Conservation (phyloP, 2,888 invertebrate species). For the Metopia argyrocephala region DNA sequence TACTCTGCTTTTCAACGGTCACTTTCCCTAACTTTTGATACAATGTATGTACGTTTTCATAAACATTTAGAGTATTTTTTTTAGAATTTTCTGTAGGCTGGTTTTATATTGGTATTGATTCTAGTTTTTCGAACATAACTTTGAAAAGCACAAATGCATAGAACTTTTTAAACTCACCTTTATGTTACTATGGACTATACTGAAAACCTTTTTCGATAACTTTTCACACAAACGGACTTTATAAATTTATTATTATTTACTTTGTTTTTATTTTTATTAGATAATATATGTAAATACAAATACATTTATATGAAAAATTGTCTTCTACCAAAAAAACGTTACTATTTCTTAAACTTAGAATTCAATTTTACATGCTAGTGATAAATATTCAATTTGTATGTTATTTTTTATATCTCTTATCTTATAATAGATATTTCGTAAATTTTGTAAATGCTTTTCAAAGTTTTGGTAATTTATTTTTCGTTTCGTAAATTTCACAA, state of each 20-base stretch:
- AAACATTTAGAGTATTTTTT: too few relatives aligned
- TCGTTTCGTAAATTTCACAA: slow-evolving; percentile 52
- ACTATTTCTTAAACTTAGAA: slow-evolving; percentile 29
- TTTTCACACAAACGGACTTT: slow-evolving; percentile 56
- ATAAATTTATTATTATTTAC: slow-evolving; percentile 23
- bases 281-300: slow-evolving; percentile 31
- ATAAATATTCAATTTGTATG: slow-evolving; percentile 37
- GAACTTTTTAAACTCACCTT: too few relatives aligned
- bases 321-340: slow-evolving; percentile 35
- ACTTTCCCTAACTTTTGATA: too few relatives aligned
- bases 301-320: slow-evolving; percentile 46
- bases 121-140: too few relatives aligned
- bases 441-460: slow-evolving; percentile 52
- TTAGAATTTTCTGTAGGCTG: too few relatives aligned
- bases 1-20: too few relatives aligned
- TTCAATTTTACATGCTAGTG: slow-evolving; percentile 51
- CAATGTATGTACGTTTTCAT: too few relatives aligned
- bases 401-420: slow-evolving; percentile 4
- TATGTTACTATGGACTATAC: too few relatives aligned
- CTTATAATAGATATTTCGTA: background rate
- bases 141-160: too few relatives aligned
- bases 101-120: too few relatives aligned
- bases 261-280: slow-evolving; percentile 19
- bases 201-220: background rate
- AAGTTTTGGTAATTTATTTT: slow-evolving; percentile 35